Percentiles rank a stretch among this genome's conserved stretches.
Evolutionary conservation across 2,113 vertebrate genomes (phyloP).

Genomic region (Ameiurus melas): DNA sequence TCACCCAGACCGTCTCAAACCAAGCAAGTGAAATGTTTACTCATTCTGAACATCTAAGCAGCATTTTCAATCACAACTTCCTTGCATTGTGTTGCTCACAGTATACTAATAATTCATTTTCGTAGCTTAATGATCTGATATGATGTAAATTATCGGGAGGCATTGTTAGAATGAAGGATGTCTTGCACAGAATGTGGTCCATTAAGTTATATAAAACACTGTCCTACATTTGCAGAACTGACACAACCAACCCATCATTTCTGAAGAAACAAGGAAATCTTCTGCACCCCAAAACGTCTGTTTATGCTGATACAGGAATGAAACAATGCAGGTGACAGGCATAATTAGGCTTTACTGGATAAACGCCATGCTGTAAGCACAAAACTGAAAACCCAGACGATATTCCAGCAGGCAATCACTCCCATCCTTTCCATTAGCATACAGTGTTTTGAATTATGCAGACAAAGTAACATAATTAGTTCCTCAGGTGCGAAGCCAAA

Average conservation of each 20-base stretch:
- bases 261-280: background rate
- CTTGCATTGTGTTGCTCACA: background rate
- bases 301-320: conserved; percentile 37
- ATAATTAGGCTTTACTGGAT: conserved; percentile 50
- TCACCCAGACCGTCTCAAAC: background rate
- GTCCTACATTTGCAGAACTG: background rate
- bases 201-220: conserved; percentile 18
- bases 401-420: conserved; percentile 47
- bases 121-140: background rate
- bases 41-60: background rate
- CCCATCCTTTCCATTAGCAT: conserved; percentile 49
- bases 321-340: conserved; percentile 19
- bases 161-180: background rate
- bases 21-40: background rate
- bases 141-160: background rate
- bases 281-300: background rate
- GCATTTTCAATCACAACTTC: background rate
- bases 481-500: conserved; percentile 54
- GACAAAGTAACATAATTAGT: conserved; percentile 54
- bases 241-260: background rate
- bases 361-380: conserved; percentile 52
- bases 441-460: conserved; percentile 54
- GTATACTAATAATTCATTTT: background rate
- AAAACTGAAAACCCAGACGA: conserved; percentile 53
- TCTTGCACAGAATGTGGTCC: background rate